phyloP scores from a whole-genome alignment of 2,888 invertebrate species.

The Hymenopus coronatus region DNA sequence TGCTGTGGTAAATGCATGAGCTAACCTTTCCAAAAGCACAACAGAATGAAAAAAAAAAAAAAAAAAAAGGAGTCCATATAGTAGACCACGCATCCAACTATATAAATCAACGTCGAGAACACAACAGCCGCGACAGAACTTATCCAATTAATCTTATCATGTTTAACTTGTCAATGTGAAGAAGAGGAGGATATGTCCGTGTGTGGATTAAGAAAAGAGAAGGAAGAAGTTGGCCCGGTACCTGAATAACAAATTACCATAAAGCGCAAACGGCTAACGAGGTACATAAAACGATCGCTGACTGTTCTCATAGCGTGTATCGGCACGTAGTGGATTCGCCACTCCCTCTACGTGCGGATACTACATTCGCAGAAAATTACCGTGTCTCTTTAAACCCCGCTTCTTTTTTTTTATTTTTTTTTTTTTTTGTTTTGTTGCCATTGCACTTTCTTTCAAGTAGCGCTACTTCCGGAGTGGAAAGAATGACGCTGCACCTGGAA shows the following conservation, averaged over 20 bases:
- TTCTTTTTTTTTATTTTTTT: too few relatives aligned
- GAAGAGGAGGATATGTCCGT: background rate
- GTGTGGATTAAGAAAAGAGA: background rate
- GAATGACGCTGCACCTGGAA: background rate
- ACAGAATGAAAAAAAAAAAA: background rate
- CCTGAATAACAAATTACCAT: background rate
- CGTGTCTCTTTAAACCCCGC: background rate
- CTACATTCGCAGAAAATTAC: background rate
- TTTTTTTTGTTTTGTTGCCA: background rate
- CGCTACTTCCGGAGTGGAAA: background rate
- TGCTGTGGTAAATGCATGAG: background rate
- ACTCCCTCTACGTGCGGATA: background rate
- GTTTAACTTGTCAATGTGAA: conserved; percentile 8
- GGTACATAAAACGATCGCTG: background rate
- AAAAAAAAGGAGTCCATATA: background rate
- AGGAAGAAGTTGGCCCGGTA: background rate
- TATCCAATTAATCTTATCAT: conserved; percentile 14
- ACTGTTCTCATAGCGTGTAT: background rate
- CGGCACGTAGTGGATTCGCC: background rate
- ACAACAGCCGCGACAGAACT: background rate
- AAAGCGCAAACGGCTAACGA: background rate
- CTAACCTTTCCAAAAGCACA: background rate
- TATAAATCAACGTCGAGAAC: background rate
- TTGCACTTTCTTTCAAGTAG: background rate
- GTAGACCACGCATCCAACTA: background rate